A percentile compares a stretch with the other conserved stretches of the same genome.
Evolutionary conservation across 2,797 vertebrate species (phyloP).

Genomic region (Ammospiza maritima): DNA sequence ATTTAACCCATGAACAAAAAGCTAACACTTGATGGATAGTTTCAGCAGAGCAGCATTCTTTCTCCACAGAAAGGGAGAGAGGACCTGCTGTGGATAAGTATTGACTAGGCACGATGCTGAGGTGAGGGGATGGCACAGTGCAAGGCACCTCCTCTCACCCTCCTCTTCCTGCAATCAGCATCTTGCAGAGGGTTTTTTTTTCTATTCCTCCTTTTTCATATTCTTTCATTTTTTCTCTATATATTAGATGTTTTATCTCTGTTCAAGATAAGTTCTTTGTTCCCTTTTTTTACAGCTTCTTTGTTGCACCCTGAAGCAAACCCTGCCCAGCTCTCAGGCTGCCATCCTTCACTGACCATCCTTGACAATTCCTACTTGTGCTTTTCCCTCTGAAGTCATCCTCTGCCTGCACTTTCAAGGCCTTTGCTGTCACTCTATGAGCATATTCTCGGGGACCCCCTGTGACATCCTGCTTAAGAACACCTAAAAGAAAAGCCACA

Average conservation of each 20-base stretch:
- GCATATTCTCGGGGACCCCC: neutral
- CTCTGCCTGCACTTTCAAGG: neutral
- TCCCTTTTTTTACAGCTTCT: neutral
- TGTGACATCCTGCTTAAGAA: neutral
- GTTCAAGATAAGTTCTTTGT: neutral
- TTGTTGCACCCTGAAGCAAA: neutral
- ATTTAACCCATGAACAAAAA: neutral
- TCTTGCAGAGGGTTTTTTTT: neutral
- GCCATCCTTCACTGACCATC: neutral
- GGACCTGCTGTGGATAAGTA: accelerated
- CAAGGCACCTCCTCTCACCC: neutral
- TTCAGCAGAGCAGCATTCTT: neutral
- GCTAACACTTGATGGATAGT: too few species aligned
- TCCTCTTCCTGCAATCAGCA: neutral
- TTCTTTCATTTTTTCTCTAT: neutral
- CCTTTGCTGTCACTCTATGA: neutral
- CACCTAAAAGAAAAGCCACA: neutral
- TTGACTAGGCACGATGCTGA: neutral
- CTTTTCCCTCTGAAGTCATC: neutral
- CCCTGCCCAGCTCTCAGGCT: neutral
- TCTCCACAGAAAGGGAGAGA: neutral
- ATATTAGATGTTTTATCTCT: neutral
- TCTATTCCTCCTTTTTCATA: neutral
- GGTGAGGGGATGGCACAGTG: neutral
- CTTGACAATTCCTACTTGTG: neutral